phyloP scores from a whole-genome alignment of 2,888 invertebrate genomes.

The Hypomecis atomaria region DNA sequence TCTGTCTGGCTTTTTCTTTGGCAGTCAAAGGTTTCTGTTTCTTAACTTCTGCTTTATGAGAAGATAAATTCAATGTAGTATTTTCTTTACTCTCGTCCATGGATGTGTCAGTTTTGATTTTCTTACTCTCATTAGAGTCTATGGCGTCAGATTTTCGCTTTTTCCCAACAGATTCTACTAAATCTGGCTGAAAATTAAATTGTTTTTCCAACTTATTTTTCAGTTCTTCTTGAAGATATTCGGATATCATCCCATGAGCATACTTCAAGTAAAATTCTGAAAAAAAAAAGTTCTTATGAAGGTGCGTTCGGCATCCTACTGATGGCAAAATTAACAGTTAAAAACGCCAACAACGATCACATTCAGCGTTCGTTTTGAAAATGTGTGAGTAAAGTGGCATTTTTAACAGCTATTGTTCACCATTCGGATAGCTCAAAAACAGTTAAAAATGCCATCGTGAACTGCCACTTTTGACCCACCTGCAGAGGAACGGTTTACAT shows the following conservation, averaged over 20 bases:
- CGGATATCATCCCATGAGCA: constrained; percentile 91
- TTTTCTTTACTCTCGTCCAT: constrained; percentile 63
- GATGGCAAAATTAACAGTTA: too few species aligned
- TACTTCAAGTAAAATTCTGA: constrained; percentile 88
- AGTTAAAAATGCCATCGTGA: too few species aligned
- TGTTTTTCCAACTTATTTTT: constrained; percentile 86
- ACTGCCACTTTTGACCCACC: too few species aligned
- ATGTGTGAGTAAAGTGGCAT: too few species aligned
- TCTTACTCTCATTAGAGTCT: constrained; percentile 70
- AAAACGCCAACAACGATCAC: too few species aligned
- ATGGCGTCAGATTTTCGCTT: constrained; percentile 82
- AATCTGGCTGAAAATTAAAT: constrained; percentile 87
- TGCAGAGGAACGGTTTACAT: too few species aligned
- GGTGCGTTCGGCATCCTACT: too few species aligned
- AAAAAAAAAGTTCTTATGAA: too few species aligned
- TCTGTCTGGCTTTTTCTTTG: constrained; percentile 90
- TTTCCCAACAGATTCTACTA: constrained; percentile 74
- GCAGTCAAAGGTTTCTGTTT: constrained; percentile 84
- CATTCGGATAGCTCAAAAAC: too few species aligned
- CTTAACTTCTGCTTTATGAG: constrained; percentile 65
- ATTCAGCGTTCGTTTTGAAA: too few species aligned
- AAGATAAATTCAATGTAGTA: constrained; percentile 60
- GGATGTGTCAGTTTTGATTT: constrained; percentile 65
- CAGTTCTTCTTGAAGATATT: constrained; percentile 90
- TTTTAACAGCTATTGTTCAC: too few species aligned